phyloP scores from a whole-genome alignment of 1,140 invertebrate species.

The Lutraria rhynchaena region DNA sequence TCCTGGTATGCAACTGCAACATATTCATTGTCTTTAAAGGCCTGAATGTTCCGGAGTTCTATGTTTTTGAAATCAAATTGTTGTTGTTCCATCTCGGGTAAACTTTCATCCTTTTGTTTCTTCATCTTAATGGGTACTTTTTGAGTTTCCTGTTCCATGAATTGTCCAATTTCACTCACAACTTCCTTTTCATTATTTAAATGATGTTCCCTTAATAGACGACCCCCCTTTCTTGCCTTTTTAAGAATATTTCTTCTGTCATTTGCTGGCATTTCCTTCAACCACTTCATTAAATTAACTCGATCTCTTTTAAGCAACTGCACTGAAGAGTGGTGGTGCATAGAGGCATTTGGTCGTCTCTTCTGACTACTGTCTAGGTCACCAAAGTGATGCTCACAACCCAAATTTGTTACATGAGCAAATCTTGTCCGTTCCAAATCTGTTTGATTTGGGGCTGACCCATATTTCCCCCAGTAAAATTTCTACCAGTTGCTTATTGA shows the following conservation, averaged over 20 bases:
- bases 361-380: too few species aligned
- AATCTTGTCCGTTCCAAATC: conserved; percentile 7
- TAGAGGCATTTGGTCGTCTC: conserved; percentile 3
- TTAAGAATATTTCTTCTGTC: not conserved
- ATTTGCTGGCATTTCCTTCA: not conserved
- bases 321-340: conserved; percentile 28
- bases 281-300: not conserved
- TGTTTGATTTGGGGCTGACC: not conserved
- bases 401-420: conserved; percentile 6
- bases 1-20: not conserved
- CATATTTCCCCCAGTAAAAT: conserved; percentile 1
- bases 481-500: not conserved
- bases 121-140: not conserved
- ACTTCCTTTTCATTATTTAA: not conserved
- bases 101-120: not conserved
- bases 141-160: too few species aligned
- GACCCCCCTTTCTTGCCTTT: not conserved
- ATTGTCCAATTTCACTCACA: not conserved
- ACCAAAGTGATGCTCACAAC: conserved; percentile 37
- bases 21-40: conserved; percentile 1
- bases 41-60: too few species aligned
- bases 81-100: not conserved
- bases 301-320: conserved; percentile 12
- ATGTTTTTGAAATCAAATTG: not conserved
- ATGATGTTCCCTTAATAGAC: not conserved